A percentile compares a stretch with the other conserved stretches of the same genome.
Evolutionary conservation across 2,113 vertebrate genomes (phyloP).

Genomic region (Dasypus novemcinctus): DNA sequence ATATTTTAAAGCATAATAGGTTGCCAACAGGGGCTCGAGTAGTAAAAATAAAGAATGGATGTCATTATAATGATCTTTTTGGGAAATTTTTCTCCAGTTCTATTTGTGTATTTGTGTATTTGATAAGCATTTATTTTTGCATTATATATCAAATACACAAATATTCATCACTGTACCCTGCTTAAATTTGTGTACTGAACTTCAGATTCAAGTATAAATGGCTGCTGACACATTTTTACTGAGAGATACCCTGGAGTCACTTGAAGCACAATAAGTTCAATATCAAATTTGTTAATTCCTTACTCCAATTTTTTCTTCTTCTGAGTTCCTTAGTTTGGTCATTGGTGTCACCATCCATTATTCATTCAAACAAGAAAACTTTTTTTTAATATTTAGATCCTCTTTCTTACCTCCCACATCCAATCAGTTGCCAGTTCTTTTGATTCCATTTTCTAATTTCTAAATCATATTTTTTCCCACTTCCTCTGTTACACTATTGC

Average conservation of each 20-base stretch:
- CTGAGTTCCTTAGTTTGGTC: not conserved
- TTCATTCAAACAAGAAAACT: slow-evolving; percentile 2
- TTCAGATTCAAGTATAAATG: not conserved
- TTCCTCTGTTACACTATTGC: not conserved
- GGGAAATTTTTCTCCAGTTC: not conserved
- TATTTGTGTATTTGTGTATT: slow-evolving; percentile 50
- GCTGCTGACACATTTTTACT: not conserved
- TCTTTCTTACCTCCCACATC: not conserved
- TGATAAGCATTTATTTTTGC: not conserved
- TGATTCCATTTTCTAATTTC: slow-evolving; percentile 16
- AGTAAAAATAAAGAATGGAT: slow-evolving; percentile 52
- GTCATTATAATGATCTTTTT: slow-evolving; percentile 9
- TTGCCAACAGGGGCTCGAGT: slow-evolving; percentile 6
- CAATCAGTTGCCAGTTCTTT: not conserved
- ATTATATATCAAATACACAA: no score
- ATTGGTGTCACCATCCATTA: not conserved
- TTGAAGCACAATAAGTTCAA: not conserved
- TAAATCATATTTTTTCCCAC: not conserved
- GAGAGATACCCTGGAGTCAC: not conserved
- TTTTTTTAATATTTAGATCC: not conserved
- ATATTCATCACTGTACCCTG: not conserved
- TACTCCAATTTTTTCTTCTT: slow-evolving; percentile 4
- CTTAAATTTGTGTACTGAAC: not conserved
- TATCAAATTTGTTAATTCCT: slow-evolving; percentile 1
- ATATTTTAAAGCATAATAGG: slow-evolving; percentile 51